These are phyloP conservation scores for Xyliphius kryptos DNA, from an alignment of 2,113 vertebrate species.

Conservation along the genomic window DNA sequence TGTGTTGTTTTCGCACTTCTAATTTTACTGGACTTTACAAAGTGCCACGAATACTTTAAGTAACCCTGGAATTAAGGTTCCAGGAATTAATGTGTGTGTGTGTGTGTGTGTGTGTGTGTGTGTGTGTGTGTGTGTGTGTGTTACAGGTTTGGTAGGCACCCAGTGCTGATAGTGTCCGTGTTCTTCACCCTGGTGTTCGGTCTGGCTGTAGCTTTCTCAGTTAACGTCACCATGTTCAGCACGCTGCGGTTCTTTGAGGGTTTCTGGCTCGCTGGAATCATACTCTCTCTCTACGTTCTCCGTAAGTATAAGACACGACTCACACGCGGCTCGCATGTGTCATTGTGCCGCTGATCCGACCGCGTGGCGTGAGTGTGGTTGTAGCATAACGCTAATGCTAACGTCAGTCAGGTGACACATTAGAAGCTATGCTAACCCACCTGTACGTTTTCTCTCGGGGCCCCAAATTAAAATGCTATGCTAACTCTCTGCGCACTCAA, in stretches of 20 bases:
- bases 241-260: slow-evolving; percentile 97
- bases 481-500: neutral
- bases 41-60: neutral
- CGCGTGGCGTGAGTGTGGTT: no score
- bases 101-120: slow-evolving; percentile 4
- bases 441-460: neutral
- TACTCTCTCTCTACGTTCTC: slow-evolving; percentile 83
- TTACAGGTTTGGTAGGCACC: slow-evolving; percentile 83
- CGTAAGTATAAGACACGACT: slow-evolving; percentile 70
- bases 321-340: neutral
- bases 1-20: no score
- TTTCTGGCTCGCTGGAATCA: slow-evolving; percentile 92
- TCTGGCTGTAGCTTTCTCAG: slow-evolving; percentile 86
- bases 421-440: neutral
- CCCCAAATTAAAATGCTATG: neutral
- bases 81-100: slow-evolving; percentile 8
- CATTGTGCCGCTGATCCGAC: no score
- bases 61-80: no score
- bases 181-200: slow-evolving; percentile 90
- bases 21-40: no score
- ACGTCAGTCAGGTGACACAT: neutral
- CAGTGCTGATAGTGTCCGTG: slow-evolving; percentile 82
- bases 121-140: neutral
- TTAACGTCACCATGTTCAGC: slow-evolving; percentile 97
- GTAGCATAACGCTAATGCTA: neutral